A percentile compares a stretch with the other conserved stretches of the same genome.
These are phyloP conservation scores for Lithophane leautieri DNA, from an alignment of 2,888 invertebrate genomes.

Conservation along the genomic window DNA sequence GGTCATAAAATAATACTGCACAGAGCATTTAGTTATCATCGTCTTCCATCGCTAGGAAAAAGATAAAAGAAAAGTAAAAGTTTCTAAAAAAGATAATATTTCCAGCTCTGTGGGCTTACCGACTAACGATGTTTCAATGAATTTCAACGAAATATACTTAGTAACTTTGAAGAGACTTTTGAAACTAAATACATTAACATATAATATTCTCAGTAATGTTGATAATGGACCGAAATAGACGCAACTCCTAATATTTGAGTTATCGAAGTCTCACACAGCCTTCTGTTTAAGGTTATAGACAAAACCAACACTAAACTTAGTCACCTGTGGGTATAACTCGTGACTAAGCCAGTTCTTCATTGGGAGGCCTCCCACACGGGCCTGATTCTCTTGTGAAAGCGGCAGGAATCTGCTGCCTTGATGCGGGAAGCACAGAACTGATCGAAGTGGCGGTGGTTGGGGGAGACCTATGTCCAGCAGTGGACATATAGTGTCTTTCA, in stretches of 20 bases:
- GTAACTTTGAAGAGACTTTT: neutral
- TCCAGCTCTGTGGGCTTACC: neutral
- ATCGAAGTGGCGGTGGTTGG: no score
- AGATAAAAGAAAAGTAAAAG: neutral
- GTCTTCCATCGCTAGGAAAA: neutral
- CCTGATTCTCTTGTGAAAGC: no score
- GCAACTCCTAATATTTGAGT: neutral
- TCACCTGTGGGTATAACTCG: slow-evolving; percentile 19
- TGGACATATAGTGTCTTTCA: no score
- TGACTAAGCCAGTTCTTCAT: slow-evolving; percentile 10
- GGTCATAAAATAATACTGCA: neutral
- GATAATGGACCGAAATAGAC: neutral
- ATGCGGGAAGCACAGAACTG: no score
- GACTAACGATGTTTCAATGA: neutral
- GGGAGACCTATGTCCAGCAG: no score
- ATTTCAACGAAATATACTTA: slow-evolving; percentile 7
- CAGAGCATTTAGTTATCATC: neutral
- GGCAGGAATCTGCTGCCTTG: no score
- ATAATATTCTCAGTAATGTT: neutral
- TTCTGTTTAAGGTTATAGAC: slow-evolving; percentile 22
- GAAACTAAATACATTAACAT: neutral
- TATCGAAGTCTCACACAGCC: neutral
- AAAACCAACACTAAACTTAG: slow-evolving; percentile 41
- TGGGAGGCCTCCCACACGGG: no score
- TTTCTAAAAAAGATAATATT: neutral